Conservation (phyloP, 2,113 vertebrate genomes). For the Sturnira hondurensis region DNA sequence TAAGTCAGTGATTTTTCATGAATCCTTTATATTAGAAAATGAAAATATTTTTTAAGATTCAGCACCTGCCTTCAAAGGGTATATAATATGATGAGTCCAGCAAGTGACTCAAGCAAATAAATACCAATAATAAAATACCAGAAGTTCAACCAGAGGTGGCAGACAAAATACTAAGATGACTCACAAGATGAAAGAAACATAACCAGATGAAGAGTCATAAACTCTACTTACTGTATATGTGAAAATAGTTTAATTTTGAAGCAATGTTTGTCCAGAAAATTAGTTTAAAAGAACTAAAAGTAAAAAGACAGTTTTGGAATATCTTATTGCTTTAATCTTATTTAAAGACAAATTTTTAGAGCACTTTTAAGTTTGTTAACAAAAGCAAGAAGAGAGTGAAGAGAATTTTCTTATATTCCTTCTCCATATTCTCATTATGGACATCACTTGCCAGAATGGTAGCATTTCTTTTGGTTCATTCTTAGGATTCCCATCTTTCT, state of each 20-base stretch:
- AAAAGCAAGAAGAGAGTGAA: neutral
- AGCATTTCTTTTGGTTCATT: neutral
- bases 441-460: neutral
- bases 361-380: neutral
- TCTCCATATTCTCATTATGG: no score
- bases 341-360: neutral
- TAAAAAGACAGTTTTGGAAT: neutral
- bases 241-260: neutral
- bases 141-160: neutral
- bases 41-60: neutral
- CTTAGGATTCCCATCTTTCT: neutral
- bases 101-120: neutral
- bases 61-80: neutral
- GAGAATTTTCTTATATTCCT: neutral
- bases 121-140: neutral
- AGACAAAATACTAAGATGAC: neutral
- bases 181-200: neutral
- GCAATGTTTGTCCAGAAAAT: neutral
- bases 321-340: neutral
- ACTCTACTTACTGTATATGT: neutral
- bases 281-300: neutral
- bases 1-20: neutral
- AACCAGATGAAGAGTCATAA: neutral
- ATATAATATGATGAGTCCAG: neutral
- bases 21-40: neutral